Evolutionary conservation across 2,113 vertebrate genomes (phyloP).

Genomic region (Psophia crepitans): DNA sequence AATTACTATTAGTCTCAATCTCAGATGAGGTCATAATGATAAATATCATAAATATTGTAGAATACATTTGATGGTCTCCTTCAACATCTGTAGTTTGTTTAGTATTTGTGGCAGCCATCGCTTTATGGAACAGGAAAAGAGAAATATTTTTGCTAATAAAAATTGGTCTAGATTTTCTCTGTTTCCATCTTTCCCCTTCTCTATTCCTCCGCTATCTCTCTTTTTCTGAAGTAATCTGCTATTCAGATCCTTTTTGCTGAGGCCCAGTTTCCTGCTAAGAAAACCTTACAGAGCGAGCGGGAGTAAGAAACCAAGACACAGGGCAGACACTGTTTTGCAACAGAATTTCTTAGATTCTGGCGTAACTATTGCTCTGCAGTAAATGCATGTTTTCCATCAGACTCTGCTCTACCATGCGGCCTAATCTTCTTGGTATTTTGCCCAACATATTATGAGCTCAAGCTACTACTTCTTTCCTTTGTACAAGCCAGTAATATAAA

Average conservation of each 20-base stretch:
- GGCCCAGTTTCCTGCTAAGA: not conserved
- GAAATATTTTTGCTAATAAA: not conserved
- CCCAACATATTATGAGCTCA: constrained; percentile 54
- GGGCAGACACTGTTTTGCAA: constrained; percentile 33
- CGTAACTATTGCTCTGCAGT: constrained; percentile 9
- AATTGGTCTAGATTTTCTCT: not conserved
- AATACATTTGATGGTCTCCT: not conserved
- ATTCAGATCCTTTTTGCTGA: not conserved
- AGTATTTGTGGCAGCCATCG: not conserved
- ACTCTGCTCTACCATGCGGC: constrained; percentile 36
- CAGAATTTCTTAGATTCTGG: constrained; percentile 45
- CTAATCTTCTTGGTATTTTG: constrained; percentile 69
- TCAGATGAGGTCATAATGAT: constrained; percentile 34
- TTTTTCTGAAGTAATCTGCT: not conserved
- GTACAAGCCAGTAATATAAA: constrained; percentile 60
- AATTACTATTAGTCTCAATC: not conserved
- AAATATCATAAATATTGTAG: not conserved
- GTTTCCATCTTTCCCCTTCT: not conserved
- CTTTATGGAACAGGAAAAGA: not conserved
- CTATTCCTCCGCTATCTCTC: not conserved
- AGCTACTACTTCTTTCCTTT: constrained; percentile 69
- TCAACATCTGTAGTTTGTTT: not conserved
- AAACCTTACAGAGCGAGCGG: not conserved
- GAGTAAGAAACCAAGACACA: not conserved
- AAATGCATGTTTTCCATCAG: constrained; percentile 66